Conservation (phyloP, 2,797 vertebrate species). For the Silurus lanzhouensis region DNA sequence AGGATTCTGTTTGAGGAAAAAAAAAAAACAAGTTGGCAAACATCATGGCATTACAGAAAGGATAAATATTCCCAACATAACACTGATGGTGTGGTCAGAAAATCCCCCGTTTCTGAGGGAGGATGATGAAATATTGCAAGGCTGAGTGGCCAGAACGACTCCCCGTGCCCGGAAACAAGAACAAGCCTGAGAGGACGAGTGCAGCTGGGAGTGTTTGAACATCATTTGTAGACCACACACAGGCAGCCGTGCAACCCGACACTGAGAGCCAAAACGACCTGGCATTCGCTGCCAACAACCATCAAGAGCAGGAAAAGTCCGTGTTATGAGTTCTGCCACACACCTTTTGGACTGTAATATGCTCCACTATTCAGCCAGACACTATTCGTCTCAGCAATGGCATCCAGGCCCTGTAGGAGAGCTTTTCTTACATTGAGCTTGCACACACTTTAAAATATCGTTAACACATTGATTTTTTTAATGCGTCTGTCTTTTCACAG, state of each 20-base stretch:
- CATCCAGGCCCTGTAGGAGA: constrained; percentile 6
- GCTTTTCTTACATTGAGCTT: neutral
- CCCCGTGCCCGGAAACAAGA: constrained; percentile 31
- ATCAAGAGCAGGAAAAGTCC: constrained; percentile 50
- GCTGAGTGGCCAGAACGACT: constrained; percentile 31
- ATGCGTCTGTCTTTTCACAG: too few relatives aligned
- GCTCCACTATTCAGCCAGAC: constrained; percentile 12
- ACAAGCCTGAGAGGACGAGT: constrained; percentile 26
- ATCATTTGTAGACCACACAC: constrained; percentile 55
- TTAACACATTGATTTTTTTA: neutral
- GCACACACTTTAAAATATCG: neutral
- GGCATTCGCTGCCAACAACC: constrained; percentile 42
- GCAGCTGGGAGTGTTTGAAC: constrained; percentile 45
- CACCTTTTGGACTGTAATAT: constrained; percentile 15
- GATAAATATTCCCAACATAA: constrained; percentile 22
- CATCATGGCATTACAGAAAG: constrained; percentile 13
- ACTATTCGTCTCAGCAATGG: constrained; percentile 1
- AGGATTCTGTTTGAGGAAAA: neutral
- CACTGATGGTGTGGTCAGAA: constrained; percentile 17
- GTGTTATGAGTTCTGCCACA: constrained; percentile 37
- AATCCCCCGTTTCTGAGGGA: constrained; percentile 26
- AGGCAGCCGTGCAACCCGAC: constrained; percentile 50
- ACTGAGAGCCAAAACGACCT: constrained; percentile 49
- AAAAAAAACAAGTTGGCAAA: neutral
- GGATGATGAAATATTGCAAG: constrained; percentile 39